Percentiles rank a stretch among this genome's conserved stretches.
Conservation (phyloP, 1,140 invertebrate species). For the Batillaria attramentaria region DNA sequence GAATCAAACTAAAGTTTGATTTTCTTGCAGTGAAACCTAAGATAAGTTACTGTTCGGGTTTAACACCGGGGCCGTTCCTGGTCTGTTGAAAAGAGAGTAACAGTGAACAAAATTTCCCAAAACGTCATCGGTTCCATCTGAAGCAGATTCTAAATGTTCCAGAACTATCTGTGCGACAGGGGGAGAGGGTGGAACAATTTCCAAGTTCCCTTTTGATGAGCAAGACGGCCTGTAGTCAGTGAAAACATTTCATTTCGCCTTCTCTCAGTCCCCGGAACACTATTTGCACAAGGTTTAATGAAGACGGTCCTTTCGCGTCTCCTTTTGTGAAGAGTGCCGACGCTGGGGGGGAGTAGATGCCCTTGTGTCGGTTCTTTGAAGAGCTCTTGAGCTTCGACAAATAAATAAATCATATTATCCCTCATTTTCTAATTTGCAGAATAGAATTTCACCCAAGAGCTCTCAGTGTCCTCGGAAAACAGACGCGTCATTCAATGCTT, state of each 20-base stretch:
- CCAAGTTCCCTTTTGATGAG: neutral
- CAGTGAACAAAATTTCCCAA: neutral
- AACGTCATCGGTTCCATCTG: neutral
- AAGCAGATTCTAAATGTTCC: neutral
- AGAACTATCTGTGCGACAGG: neutral
- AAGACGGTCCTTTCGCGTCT: too few species aligned
- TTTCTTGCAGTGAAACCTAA: too few species aligned
- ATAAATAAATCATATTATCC: too few species aligned
- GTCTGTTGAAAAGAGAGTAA: neutral
- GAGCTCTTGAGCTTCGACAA: too few species aligned
- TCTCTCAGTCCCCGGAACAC: neutral
- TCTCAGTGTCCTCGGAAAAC: neutral
- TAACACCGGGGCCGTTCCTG: too few species aligned
- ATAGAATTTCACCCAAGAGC: too few species aligned
- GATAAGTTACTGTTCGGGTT: too few species aligned
- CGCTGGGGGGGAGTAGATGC: constrained; percentile 31
- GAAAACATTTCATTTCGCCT: constrained; percentile 11
- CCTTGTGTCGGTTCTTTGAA: too few species aligned
- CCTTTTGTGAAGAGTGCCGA: constrained; percentile 32
- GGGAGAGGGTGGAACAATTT: neutral
- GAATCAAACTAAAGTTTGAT: too few species aligned
- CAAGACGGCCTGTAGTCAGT: neutral
- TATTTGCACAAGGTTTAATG: constrained; percentile 10
- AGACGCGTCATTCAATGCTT: neutral
- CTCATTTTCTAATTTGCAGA: too few species aligned